Conservation (phyloP, 2,797 vertebrate genomes). For the Aphelocoma californica region DNA sequence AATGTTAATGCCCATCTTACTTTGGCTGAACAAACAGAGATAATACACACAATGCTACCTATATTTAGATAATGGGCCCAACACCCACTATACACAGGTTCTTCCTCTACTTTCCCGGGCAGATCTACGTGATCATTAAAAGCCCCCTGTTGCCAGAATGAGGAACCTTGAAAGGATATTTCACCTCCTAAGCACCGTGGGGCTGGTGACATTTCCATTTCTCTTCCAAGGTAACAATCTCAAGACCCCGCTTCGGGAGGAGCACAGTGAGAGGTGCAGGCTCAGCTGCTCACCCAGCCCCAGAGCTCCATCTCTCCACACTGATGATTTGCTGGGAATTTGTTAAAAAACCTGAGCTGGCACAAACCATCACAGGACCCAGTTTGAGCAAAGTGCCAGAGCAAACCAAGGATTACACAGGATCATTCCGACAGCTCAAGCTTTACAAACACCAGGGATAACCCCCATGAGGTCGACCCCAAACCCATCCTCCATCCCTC, state of each 20-base stretch:
- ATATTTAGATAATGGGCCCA: not conserved
- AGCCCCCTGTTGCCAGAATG: not conserved
- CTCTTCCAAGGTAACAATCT: not conserved
- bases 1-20: conserved; percentile 34
- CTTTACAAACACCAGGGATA: not conserved
- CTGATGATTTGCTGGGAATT: not conserved
- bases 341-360: not conserved
- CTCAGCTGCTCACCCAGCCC: not conserved
- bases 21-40: conserved; percentile 35
- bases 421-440: not conserved
- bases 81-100: not conserved
- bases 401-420: not conserved
- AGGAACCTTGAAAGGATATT: not conserved
- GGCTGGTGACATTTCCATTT: not conserved
- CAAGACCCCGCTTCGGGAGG: not conserved
- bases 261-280: not conserved
- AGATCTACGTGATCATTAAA: not conserved
- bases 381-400: not conserved
- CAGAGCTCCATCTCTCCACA: not conserved
- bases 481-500: not conserved
- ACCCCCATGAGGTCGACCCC: not conserved
- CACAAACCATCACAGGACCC: not conserved
- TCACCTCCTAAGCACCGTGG: not conserved
- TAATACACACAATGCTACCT: not conserved
- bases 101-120: not conserved